Percentiles rank a stretch among this genome's conserved stretches.
These are phyloP conservation scores for Argyresthia albistria DNA, from an alignment of 2,888 invertebrate genomes.

Conservation along the genomic window DNA sequence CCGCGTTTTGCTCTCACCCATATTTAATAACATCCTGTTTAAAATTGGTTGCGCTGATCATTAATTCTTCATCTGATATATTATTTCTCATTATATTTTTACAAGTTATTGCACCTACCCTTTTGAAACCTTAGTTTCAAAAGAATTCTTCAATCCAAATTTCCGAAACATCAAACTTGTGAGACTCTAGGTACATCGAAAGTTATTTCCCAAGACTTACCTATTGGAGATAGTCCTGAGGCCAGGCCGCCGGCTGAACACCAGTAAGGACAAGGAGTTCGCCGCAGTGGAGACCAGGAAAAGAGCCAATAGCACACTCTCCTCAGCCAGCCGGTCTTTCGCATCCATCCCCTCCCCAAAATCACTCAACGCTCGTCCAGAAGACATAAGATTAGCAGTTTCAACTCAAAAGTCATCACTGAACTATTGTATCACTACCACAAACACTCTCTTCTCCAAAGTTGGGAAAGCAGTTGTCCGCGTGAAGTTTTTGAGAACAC, in stretches of 20 bases:
- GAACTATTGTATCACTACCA: conserved; percentile 39
- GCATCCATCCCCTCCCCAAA: conserved; percentile 52
- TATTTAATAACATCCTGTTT: conserved; percentile 1
- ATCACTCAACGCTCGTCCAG: conserved; percentile 53
- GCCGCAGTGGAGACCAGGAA: conserved; percentile 79
- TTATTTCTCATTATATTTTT: background rate
- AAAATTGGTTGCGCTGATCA: background rate
- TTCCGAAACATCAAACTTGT: background rate
- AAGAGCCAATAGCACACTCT: conserved; percentile 63
- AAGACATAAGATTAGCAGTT: conserved; percentile 46
- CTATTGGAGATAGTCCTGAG: conserved; percentile 85
- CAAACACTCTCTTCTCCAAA: conserved; percentile 51
- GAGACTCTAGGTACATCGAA: background rate
- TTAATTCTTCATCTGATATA: too few species aligned
- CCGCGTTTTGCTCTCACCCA: background rate
- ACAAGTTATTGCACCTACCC: too few species aligned
- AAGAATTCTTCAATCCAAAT: background rate
- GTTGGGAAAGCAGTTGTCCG: conserved; percentile 38
- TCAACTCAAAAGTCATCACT: conserved; percentile 65
- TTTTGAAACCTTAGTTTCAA: too few species aligned
- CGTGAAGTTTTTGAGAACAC: conserved; percentile 67
- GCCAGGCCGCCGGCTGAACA: conserved; percentile 81
- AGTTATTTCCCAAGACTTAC: conserved; percentile 55
- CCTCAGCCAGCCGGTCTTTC: conserved; percentile 59
- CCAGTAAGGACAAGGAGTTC: conserved; percentile 80